Evolutionary conservation across 2,113 vertebrate genomes (phyloP).

Genomic region (Charina bottae): DNA sequence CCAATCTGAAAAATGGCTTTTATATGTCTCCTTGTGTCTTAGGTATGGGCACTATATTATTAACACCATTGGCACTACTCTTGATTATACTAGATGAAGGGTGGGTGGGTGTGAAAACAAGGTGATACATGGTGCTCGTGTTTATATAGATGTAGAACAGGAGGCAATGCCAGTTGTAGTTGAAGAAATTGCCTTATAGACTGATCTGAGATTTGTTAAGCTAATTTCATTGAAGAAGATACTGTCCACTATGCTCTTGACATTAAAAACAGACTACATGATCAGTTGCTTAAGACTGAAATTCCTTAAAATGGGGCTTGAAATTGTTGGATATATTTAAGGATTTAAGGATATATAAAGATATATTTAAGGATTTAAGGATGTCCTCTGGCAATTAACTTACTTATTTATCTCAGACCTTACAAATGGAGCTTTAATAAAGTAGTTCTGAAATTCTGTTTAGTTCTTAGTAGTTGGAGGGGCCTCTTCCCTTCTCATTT

Average conservation of each 20-base stretch:
- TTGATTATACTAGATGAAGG: neutral
- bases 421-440: neutral
- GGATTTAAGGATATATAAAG: neutral
- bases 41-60: conserved; percentile 70
- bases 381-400: neutral
- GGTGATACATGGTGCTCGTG: no score
- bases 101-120: neutral
- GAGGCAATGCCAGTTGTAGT: neutral
- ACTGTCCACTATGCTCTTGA: neutral
- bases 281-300: neutral
- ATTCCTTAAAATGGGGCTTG: neutral
- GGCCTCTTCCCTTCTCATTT: neutral
- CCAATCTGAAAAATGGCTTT: conserved; percentile 87
- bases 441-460: neutral
- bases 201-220: neutral
- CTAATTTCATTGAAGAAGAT: neutral
- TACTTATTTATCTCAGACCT: neutral
- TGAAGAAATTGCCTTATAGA: neutral
- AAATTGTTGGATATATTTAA: no score
- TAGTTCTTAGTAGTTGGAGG: neutral
- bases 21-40: conserved; percentile 92
- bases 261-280: neutral
- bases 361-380: neutral
- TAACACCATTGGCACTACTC: neutral
- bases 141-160: neutral